These are phyloP conservation scores for Plebejus argus DNA, from an alignment of 2,888 invertebrate species.

Conservation along the genomic window DNA sequence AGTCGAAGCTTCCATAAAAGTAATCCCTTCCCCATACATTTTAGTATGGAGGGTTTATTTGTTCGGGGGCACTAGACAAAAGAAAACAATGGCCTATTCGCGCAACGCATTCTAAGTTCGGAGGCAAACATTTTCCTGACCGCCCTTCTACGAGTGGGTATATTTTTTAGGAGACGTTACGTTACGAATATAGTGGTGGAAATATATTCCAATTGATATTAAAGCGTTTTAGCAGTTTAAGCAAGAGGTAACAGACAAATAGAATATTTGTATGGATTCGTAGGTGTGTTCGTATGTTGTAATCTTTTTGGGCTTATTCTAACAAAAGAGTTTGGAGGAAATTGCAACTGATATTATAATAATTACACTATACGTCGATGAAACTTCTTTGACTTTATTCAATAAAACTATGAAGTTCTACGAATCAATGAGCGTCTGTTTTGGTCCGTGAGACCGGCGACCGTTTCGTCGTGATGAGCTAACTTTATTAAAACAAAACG, in stretches of 20 bases:
- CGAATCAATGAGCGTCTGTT: neutral
- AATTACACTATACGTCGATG: too few relatives aligned
- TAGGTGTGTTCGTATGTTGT: too few relatives aligned
- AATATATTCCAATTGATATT: neutral
- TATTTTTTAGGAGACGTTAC: neutral
- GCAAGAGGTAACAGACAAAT: too few relatives aligned
- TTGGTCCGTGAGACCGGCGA: neutral
- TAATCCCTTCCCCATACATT: slow-evolving; percentile 24
- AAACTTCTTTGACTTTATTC: neutral
- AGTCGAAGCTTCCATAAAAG: slow-evolving; percentile 16
- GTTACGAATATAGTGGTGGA: neutral
- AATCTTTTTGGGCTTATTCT: too few relatives aligned
- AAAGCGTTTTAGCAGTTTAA: too few relatives aligned
- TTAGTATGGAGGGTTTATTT: slow-evolving; percentile 24
- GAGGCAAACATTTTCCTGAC: slow-evolving; percentile 8
- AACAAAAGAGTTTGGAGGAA: too few relatives aligned
- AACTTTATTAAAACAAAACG: slow-evolving; percentile 40
- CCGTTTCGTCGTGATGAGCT: slow-evolving; percentile 40
- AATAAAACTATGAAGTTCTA: neutral
- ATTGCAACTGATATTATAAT: too few relatives aligned
- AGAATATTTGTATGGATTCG: too few relatives aligned
- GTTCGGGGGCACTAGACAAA: slow-evolving; percentile 19
- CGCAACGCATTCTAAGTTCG: slow-evolving; percentile 32
- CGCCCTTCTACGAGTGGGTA: neutral
- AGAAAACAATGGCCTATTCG: slow-evolving; percentile 8